Conservation (phyloP, 2,888 invertebrate genomes). For the Crepidodera aurea region DNA sequence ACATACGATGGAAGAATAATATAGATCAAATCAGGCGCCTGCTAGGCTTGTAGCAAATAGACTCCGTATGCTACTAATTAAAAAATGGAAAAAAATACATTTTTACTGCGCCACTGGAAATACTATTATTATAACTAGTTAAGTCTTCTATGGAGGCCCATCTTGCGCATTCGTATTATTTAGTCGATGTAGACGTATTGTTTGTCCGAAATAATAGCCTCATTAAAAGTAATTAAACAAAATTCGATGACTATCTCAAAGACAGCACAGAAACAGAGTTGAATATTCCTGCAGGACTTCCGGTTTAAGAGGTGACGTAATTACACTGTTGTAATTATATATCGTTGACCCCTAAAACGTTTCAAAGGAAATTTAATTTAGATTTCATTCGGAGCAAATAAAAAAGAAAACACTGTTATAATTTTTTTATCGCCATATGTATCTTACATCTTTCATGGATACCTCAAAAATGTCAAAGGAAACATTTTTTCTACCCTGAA, state of each 20-base stretch:
- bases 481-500: too few relatives aligned
- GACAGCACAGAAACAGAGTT: constrained; percentile 37
- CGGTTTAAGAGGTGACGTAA: constrained; percentile 4
- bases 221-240: constrained; percentile 48
- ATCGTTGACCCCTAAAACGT: background rate
- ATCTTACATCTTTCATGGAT: too few relatives aligned
- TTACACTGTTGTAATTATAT: background rate
- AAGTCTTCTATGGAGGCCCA: constrained; percentile 44
- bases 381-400: too few relatives aligned
- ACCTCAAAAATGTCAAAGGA: too few relatives aligned
- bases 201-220: constrained; percentile 46
- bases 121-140: constrained; percentile 50
- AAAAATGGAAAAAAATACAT: too few relatives aligned
- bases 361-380: background rate
- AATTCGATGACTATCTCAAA: constrained; percentile 41
- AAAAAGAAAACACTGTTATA: too few relatives aligned
- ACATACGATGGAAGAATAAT: too few relatives aligned
- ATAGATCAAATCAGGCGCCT: too few relatives aligned
- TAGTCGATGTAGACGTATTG: constrained; percentile 42
- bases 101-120: constrained; percentile 48
- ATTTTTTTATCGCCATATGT: too few relatives aligned
- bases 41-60: too few relatives aligned
- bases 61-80: too few relatives aligned
- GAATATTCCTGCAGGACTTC: constrained; percentile 34
- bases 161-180: constrained; percentile 40